These are phyloP conservation scores for Exocentrus adspersus DNA, from an alignment of 2,888 invertebrate species.

Conservation along the genomic window DNA sequence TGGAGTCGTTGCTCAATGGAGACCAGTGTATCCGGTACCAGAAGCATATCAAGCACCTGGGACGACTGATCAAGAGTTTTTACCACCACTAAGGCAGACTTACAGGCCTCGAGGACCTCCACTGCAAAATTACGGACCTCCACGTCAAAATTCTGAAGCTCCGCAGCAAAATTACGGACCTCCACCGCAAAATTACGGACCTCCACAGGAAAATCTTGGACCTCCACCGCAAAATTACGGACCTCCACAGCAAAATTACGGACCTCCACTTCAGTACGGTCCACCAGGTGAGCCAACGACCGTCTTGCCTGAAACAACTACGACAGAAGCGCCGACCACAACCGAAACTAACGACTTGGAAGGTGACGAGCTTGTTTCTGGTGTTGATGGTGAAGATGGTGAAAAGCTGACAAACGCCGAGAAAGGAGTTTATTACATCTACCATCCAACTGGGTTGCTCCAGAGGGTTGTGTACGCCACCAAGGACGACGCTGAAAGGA, in stretches of 20 bases:
- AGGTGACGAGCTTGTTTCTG: slow-evolving; percentile 26
- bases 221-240: slow-evolving; percentile 2
- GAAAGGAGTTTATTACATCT: slow-evolving; percentile 72
- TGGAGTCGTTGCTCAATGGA: too few relatives aligned
- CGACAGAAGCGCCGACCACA: slow-evolving; percentile 41
- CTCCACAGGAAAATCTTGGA: slow-evolving; percentile 16
- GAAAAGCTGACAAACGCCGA: slow-evolving; percentile 48
- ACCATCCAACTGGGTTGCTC: slow-evolving; percentile 71
- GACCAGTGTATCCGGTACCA: slow-evolving; percentile 6
- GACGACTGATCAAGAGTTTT: slow-evolving; percentile 46
- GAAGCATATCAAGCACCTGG: slow-evolving; percentile 9
- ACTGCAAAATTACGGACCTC: slow-evolving; percentile 13
- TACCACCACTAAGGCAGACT: neutral
- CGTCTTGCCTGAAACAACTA: slow-evolving; percentile 51
- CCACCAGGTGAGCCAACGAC: slow-evolving; percentile 34
- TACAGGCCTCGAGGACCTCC: slow-evolving; percentile 40
- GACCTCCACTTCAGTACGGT: neutral
- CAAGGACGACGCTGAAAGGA: slow-evolving; percentile 65
- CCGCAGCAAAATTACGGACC: slow-evolving; percentile 7
- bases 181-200: neutral
- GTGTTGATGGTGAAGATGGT: slow-evolving; percentile 25
- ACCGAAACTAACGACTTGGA: slow-evolving; percentile 37
- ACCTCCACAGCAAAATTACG: slow-evolving; percentile 15
- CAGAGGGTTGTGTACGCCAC: slow-evolving; percentile 73
- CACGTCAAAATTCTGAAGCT: slow-evolving; percentile 16